These are phyloP conservation scores for Yponomeuta sedellus DNA, from an alignment of 2,888 invertebrate genomes.

Conservation along the genomic window DNA sequence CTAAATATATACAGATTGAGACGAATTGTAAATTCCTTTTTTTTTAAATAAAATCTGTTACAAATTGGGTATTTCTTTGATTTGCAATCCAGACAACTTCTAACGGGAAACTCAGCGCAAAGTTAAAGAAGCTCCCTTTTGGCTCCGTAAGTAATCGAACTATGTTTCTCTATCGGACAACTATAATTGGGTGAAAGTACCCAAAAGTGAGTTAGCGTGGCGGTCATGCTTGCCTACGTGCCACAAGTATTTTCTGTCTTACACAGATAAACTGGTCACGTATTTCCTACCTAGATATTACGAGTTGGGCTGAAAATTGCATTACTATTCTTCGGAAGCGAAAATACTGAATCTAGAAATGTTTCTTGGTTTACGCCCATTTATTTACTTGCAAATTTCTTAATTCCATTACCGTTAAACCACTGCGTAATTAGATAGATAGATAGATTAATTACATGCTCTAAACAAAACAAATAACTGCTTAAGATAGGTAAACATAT, in stretches of 20 bases:
- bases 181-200: slow-evolving; percentile 47
- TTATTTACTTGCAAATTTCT: too few species aligned
- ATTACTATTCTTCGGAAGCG: not conserved
- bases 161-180: slow-evolving; percentile 34
- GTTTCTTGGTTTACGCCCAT: too few species aligned
- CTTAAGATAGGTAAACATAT: too few species aligned
- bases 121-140: not conserved
- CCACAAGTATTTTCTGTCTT: slow-evolving; percentile 34
- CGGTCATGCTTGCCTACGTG: slow-evolving; percentile 26
- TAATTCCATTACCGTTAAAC: too few species aligned
- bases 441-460: too few species aligned
- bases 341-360: not conserved
- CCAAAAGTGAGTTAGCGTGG: slow-evolving; percentile 36
- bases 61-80: too few species aligned
- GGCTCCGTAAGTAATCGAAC: slow-evolving; percentile 19
- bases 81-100: not conserved
- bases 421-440: too few species aligned
- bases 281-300: not conserved
- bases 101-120: not conserved
- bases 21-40: too few species aligned
- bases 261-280: not conserved
- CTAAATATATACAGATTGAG: too few species aligned
- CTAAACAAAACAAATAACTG: too few species aligned
- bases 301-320: not conserved
- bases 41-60: too few species aligned